phyloP scores from a whole-genome alignment of 2,797 vertebrate genomes.

The Pteropus rufus region DNA sequence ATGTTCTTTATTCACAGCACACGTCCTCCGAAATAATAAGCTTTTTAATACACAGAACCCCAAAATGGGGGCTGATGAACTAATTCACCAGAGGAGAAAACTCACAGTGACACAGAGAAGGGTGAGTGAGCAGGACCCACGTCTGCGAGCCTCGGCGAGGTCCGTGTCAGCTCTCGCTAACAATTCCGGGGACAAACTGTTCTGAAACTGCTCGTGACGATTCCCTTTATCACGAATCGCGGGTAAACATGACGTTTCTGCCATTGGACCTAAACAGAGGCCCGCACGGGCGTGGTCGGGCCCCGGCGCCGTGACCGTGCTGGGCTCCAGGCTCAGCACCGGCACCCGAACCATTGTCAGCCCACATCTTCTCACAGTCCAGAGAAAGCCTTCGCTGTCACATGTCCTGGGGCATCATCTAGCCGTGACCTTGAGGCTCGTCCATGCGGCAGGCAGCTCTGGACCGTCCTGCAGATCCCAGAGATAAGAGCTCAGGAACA shows the following conservation, averaged over 20 bases:
- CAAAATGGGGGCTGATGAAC: not conserved
- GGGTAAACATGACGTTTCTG: slow-evolving; percentile 78
- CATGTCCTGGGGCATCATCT: no score
- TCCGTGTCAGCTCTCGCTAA: not conserved
- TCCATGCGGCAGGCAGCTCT: not conserved
- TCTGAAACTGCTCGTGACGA: slow-evolving; percentile 58
- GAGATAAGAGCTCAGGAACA: not conserved
- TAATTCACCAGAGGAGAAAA: slow-evolving; percentile 70
- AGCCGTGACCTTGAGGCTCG: not conserved
- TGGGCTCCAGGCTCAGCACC: slow-evolving; percentile 60
- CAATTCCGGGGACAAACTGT: not conserved
- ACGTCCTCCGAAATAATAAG: slow-evolving; percentile 30
- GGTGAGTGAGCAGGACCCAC: not conserved
- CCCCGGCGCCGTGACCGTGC: slow-evolving; percentile 66
- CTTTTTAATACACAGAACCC: not conserved
- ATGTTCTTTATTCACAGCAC: not conserved
- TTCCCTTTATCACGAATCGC: slow-evolving; percentile 53
- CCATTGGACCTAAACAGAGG: slow-evolving; percentile 67
- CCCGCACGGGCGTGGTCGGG: slow-evolving; percentile 71
- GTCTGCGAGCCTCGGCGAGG: not conserved
- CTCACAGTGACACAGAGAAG: slow-evolving; percentile 60
- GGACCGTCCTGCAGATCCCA: not conserved
- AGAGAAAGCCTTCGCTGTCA: not conserved
- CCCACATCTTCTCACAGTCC: not conserved
- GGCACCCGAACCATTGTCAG: slow-evolving; percentile 26